Percentiles rank a stretch among this genome's conserved stretches.
These are phyloP conservation scores for Centropyge bicolor DNA, from an alignment of 2,797 vertebrate genomes.

Conservation along the genomic window DNA sequence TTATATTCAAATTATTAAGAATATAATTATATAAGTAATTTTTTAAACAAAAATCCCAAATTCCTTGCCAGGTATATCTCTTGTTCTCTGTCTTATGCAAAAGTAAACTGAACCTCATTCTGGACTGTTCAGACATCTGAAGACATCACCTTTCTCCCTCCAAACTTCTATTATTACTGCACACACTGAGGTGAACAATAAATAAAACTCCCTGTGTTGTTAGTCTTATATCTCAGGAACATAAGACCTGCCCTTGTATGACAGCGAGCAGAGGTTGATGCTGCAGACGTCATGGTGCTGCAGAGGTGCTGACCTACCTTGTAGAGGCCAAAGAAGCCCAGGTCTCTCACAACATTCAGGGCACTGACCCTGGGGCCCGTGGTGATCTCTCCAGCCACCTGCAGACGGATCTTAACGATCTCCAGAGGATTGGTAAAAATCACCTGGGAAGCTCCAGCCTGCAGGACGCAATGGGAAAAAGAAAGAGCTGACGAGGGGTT, in stretches of 20 bases:
- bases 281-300: conserved; percentile 53
- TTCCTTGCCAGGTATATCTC: too few species aligned
- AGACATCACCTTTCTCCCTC: neutral
- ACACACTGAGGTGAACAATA: conserved; percentile 10
- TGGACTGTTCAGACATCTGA: neutral
- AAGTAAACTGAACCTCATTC: neutral
- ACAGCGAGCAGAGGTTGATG: conserved; percentile 52
- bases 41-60: neutral
- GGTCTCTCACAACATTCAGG: conserved; percentile 93
- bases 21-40: neutral
- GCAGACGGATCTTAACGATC: conserved; percentile 99
- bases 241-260: conserved; percentile 59
- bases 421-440: conserved; percentile 99
- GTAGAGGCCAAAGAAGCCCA: conserved; percentile 98
- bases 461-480: conserved; percentile 49
- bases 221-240: conserved; percentile 14
- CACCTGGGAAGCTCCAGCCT: conserved; percentile 98
- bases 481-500: conserved; percentile 21
- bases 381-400: conserved; percentile 98
- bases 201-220: conserved; percentile 17
- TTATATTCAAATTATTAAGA: neutral
- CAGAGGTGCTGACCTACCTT: conserved; percentile 88
- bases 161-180: neutral
- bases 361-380: conserved; percentile 97
- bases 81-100: neutral